Percentiles rank a stretch among this genome's conserved stretches.
phyloP scores from a whole-genome alignment of 2,888 invertebrate species.

The Melangyna quadrimaculata region DNA sequence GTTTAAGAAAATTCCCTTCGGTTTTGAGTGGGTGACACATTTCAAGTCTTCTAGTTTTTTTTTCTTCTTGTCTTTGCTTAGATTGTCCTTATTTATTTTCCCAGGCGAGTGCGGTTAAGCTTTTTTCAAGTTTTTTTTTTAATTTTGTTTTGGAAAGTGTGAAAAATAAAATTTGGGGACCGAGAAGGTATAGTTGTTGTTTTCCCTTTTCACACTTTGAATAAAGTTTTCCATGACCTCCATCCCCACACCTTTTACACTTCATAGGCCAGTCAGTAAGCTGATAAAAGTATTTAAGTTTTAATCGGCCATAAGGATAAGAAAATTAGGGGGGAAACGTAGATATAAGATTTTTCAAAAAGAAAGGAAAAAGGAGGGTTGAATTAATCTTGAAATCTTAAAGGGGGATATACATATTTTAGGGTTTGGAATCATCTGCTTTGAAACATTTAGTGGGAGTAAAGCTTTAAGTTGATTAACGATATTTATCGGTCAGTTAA shows the following conservation, averaged over 20 bases:
- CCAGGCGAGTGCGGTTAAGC: conserved; percentile 48
- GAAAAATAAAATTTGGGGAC: conserved; percentile 33
- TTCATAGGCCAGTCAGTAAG: conserved; percentile 17
- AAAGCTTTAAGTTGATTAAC: conserved; percentile 47
- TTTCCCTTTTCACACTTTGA: conserved; percentile 44
- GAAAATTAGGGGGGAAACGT: conserved; percentile 25
- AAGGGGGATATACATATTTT: conserved; percentile 11
- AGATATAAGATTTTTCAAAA: not conserved
- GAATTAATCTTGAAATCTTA: conserved; percentile 22
- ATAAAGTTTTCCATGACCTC: conserved; percentile 28
- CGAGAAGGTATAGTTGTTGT: conserved; percentile 32
- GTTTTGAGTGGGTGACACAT: conserved; percentile 53
- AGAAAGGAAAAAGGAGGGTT: not conserved
- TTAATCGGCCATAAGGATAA: conserved; percentile 53
- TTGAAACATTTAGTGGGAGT: conserved; percentile 51
- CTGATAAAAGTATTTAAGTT: conserved; percentile 61
- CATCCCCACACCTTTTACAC: not conserved
- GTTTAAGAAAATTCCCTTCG: conserved; percentile 19
- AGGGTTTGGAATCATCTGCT: conserved; percentile 45
- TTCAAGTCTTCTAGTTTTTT: conserved; percentile 24
- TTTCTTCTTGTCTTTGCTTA: conserved; percentile 7
- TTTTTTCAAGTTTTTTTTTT: conserved; percentile 8
- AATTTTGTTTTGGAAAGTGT: conserved; percentile 30
- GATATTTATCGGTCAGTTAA: conserved; percentile 53
- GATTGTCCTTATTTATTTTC: conserved; percentile 18